Evolutionary conservation across 2,797 vertebrate species (phyloP).

Genomic region (Catostomus latipinnis): DNA sequence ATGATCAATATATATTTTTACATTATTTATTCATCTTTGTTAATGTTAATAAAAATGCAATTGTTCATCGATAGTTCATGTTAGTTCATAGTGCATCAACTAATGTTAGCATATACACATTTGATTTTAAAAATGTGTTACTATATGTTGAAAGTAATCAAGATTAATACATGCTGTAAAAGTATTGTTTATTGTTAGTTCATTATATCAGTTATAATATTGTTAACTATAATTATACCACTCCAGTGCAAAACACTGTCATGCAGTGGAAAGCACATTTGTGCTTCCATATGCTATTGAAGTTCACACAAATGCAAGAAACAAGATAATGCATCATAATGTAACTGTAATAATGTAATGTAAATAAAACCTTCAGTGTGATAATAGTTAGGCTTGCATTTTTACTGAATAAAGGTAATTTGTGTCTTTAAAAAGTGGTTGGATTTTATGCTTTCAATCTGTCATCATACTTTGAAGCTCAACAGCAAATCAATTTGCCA

Average conservation of each 20-base stretch:
- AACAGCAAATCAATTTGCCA: slow-evolving; percentile 51
- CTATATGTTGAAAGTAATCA: too few species aligned
- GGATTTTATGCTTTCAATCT: slow-evolving; percentile 49
- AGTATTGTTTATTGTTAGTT: too few species aligned
- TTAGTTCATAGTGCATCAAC: too few species aligned
- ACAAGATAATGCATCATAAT: neutral
- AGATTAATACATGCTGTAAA: too few species aligned
- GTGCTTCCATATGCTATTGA: neutral
- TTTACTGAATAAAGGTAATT: neutral
- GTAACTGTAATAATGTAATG: slow-evolving; percentile 4
- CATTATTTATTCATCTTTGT: too few species aligned
- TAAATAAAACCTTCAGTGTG: neutral
- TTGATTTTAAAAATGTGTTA: too few species aligned
- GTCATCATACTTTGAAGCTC: slow-evolving; percentile 41
- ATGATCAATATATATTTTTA: too few species aligned
- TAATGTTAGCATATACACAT: too few species aligned
- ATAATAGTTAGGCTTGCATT: slow-evolving; percentile 15
- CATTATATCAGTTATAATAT: too few species aligned
- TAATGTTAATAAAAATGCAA: too few species aligned
- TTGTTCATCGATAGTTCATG: too few species aligned
- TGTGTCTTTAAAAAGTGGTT: slow-evolving; percentile 29
- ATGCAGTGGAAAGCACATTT: slow-evolving; percentile 4
- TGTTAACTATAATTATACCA: slow-evolving; percentile 28
- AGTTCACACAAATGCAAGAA: neutral
- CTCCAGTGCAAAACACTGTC: neutral